Conservation (phyloP, 2,113 vertebrate species). For the Periophthalmus modestus region DNA sequence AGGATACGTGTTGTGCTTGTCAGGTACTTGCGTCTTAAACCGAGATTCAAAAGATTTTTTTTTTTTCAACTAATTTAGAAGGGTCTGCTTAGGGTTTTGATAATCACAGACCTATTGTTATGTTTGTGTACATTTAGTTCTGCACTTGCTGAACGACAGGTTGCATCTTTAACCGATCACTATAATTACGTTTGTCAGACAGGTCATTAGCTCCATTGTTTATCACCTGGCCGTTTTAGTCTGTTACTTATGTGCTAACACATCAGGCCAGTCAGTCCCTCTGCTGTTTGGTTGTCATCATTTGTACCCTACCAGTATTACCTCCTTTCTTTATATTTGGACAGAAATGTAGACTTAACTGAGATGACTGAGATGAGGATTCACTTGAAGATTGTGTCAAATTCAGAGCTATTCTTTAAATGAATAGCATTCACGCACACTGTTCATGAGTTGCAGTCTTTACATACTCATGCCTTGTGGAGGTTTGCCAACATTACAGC, state of each 20-base stretch:
- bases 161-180: slow-evolving; percentile 22
- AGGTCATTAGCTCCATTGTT: slow-evolving; percentile 43
- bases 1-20: background rate
- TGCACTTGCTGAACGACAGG: slow-evolving; percentile 44
- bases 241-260: background rate
- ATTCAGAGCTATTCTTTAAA: background rate
- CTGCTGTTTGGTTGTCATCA: slow-evolving; percentile 3
- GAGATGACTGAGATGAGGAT: background rate
- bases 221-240: slow-evolving; percentile 50
- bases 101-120: slow-evolving; percentile 18
- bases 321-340: background rate
- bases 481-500: slow-evolving; percentile 22
- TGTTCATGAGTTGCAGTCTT: background rate
- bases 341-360: background rate
- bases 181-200: slow-evolving; percentile 52
- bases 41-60: background rate
- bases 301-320: background rate
- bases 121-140: slow-evolving; percentile 25
- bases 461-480: slow-evolving; percentile 11
- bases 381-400: slow-evolving; percentile 1
- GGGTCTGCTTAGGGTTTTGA: background rate
- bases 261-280: slow-evolving; percentile 11
- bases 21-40: background rate
- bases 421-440: slow-evolving; percentile 4
- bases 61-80: background rate